Evolutionary conservation across 2,797 vertebrate species (phyloP), one percentile per base, ranked within the genome.

Genomic region (Poecilia velifera): DNA sequence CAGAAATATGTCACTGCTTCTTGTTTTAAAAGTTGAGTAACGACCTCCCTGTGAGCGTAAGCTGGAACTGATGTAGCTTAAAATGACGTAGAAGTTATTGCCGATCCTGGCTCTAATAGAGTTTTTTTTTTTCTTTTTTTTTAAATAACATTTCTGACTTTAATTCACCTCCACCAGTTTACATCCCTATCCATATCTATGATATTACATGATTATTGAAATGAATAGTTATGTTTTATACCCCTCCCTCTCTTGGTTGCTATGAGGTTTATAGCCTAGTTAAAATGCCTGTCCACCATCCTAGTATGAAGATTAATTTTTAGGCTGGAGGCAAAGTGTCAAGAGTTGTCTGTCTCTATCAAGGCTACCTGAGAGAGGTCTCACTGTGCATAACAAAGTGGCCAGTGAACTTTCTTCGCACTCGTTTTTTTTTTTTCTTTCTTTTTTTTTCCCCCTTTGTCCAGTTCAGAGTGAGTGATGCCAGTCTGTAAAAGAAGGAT

Each of bases 261-360:
- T 74, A 55, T 51, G 31, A 81, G 77, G 28, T 62, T 85, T 78
- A 76, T 39, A 73, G 49, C 62, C 89, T 88, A 86, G 87, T 91
- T 91, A 87, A 86, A 87, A 87, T 88, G 82, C 85, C 85, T 80
- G 41, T 76, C 77, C 41, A 77, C 41, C 59, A 72, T 77, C 72
- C 78, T 14, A 22, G 45, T 68, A 82, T 89, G 81, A 74, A 94
- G 84, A 90, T 82, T 43, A 87, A 86, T 66, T 1, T 59, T 18
- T 45, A 81, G 76, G 74, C 86, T 64, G 75, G 64, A 87, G 84
- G 81, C 49, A n/a, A 73, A 72, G 76, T 79, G 77, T 81, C 75
- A 84, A 79, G 72, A 82, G 71, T 78, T 87, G 85, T 90, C 77
- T 80, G 80, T 88, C 82, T 81, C 78, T 39, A 80, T 89, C 85